These are phyloP conservation scores for Echinometra lucunter DNA, from an alignment of 53 echinoderm and acorn worm genomes.

Conservation along the genomic window DNA sequence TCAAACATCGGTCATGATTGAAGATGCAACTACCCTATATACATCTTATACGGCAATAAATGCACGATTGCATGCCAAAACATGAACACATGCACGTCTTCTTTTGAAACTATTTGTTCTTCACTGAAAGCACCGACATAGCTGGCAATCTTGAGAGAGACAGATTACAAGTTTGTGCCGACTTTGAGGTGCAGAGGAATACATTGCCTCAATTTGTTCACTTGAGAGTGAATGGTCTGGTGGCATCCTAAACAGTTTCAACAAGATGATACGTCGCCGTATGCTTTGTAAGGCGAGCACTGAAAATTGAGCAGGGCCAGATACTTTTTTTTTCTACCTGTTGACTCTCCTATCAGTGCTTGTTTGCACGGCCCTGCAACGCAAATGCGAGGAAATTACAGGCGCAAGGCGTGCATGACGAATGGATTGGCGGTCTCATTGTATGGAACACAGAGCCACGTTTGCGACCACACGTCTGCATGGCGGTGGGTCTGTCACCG, in stretches of 20 bases:
- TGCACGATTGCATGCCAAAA: slow-evolving; percentile 14
- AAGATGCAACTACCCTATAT: neutral
- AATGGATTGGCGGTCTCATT: neutral
- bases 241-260: slow-evolving; percentile 31
- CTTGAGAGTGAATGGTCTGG: slow-evolving; percentile 8
- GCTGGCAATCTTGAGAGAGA: neutral
- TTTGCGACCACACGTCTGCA: slow-evolving; percentile 27
- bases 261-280: neutral
- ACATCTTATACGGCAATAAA: neutral
- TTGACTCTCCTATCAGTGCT: slow-evolving; percentile 34
- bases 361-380: slow-evolving; percentile 21
- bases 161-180: slow-evolving; percentile 2
- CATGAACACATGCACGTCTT: slow-evolving; percentile 22
- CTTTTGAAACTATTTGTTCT: slow-evolving; percentile 2
- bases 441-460: neutral
- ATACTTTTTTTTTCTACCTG: slow-evolving; percentile 34
- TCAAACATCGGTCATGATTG: slow-evolving; percentile 30
- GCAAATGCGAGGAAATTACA: slow-evolving; percentile 51
- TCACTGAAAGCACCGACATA: neutral
- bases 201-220: slow-evolving; percentile 44
- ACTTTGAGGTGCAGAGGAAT: neutral
- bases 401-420: slow-evolving; percentile 36
- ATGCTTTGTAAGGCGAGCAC: slow-evolving; percentile 16
- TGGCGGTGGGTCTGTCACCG: slow-evolving; percentile 21
- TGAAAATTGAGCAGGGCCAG: slow-evolving; percentile 51